Percentiles rank a stretch among this genome's conserved stretches.
Conservation (phyloP, 2,888 invertebrate genomes). For the Diplolepis rosae region DNA sequence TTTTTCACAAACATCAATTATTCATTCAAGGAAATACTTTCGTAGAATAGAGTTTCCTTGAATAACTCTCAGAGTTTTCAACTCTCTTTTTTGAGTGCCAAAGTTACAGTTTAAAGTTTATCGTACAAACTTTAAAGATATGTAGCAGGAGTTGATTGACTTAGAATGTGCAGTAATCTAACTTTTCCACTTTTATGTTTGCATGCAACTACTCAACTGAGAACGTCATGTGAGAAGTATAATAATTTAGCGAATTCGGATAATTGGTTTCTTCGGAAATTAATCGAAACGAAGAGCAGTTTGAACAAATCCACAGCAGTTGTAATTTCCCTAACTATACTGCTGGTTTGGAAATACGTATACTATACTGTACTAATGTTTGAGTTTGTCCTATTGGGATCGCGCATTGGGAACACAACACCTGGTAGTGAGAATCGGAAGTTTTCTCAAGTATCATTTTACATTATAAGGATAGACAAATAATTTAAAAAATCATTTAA, state of each 20-base stretch:
- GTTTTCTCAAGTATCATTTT: no score
- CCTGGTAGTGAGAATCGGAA: no score
- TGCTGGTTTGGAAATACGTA: background rate
- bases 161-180: background rate
- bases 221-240: background rate
- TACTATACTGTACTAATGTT: background rate
- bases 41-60: background rate
- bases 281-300: background rate
- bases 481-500: no score
- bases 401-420: no score
- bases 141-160: constrained; percentile 22
- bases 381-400: constrained; percentile 11
- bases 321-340: background rate
- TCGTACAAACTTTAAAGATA: constrained; percentile 24
- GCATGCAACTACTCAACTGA: background rate
- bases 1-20: background rate
- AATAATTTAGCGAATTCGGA: background rate
- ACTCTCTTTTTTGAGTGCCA: background rate
- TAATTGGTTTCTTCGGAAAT: background rate
- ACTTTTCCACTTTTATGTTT: background rate
- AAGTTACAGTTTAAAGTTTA: constrained; percentile 27
- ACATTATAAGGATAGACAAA: no score
- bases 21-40: background rate
- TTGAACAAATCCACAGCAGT: background rate
- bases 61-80: constrained; percentile 20